Evolutionary conservation across 2,888 invertebrate species (phyloP).

Genomic region (Anoncus sp.): DNA sequence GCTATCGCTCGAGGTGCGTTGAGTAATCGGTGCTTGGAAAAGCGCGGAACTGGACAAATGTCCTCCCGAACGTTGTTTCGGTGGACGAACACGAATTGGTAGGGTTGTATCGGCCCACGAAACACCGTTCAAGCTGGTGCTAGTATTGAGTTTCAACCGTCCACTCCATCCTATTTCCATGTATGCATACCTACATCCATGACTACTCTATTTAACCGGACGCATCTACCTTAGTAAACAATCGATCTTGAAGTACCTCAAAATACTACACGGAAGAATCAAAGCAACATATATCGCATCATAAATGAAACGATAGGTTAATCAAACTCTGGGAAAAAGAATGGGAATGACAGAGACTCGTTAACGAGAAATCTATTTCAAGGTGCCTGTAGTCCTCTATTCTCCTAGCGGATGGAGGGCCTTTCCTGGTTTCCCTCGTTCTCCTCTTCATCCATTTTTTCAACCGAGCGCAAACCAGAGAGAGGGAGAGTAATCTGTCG

Average conservation of each 20-base stretch:
- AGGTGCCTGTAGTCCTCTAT: not conserved
- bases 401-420: not conserved
- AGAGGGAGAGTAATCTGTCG: conserved; percentile 63
- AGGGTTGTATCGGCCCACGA: conserved; percentile 62
- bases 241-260: not conserved
- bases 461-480: conserved; percentile 15
- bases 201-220: conserved; percentile 31
- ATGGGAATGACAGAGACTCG: not conserved
- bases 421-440: not conserved
- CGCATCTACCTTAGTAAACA: not conserved
- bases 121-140: conserved; percentile 54
- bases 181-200: conserved; percentile 20
- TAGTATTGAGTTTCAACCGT: conserved; percentile 28
- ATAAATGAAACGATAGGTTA: not conserved
- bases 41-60: conserved; percentile 63
- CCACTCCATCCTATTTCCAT: conserved; percentile 32
- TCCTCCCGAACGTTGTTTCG: conserved; percentile 65
- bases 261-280: not conserved
- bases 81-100: conserved; percentile 62
- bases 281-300: not conserved
- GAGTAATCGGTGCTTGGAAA: conserved; percentile 64
- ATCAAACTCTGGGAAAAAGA: not conserved
- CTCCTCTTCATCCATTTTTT: conserved; percentile 40
- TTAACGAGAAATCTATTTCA: conserved; percentile 12
- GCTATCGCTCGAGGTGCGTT: conserved; percentile 47